Conservation (phyloP, 2,888 invertebrate genomes). For the Drosophila conformis region DNA sequence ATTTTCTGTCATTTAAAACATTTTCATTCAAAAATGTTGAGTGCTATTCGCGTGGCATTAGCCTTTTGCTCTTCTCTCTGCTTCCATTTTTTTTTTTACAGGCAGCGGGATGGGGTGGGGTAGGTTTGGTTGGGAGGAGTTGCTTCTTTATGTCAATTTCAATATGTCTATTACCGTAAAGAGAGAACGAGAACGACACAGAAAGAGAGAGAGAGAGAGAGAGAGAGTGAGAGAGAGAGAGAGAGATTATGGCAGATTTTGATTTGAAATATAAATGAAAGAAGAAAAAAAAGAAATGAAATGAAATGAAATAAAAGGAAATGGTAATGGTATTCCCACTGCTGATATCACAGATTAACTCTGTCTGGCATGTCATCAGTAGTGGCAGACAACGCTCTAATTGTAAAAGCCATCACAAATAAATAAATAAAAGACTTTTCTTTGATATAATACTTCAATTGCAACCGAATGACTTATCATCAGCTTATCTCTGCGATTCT, state of each 20-base stretch:
- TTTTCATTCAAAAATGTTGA: slow-evolving; percentile 38
- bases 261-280: slow-evolving; percentile 2
- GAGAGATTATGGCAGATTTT: background rate
- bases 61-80: background rate
- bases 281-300: background rate
- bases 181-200: background rate
- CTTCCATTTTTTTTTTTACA: background rate
- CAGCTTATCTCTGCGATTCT: background rate
- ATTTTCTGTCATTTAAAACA: slow-evolving; percentile 37
- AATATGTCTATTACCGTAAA: background rate
- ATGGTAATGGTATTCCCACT: slow-evolving; percentile 3
- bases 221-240: background rate
- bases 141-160: slow-evolving; percentile 21
- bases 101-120: background rate
- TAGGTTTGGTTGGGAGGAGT: background rate
- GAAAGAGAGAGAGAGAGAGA: background rate
- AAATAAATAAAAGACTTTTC: background rate
- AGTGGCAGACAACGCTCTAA: background rate
- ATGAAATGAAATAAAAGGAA: background rate
- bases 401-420: background rate
- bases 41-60: slow-evolving; percentile 21
- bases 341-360: background rate
- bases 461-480: background rate
- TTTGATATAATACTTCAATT: background rate
- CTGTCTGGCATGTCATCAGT: background rate